Base-by-base conservation (phyloP, 2,888 invertebrate species). In the Thereva unica region DNA sequence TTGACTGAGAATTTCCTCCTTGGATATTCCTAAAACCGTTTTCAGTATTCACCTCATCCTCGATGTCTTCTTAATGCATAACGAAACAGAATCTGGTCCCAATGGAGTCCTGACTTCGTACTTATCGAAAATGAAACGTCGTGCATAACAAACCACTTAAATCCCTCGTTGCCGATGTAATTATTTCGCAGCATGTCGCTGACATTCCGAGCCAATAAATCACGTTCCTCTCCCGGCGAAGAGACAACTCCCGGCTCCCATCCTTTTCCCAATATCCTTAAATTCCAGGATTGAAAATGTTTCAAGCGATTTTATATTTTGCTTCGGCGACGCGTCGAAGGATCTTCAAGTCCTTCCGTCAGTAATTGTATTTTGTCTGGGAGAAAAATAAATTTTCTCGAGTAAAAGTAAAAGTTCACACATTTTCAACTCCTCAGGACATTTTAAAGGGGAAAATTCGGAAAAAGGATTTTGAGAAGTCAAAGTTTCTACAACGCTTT, bases 71-170 rank as follows among this genome's bases (percentile, higher is more conserved):
- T 23, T 23, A 23, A 23, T 23, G 23, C 23, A 23, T 23, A 23
- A 23, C 23, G 23, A 23, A 23, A 23, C 23, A 23, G 23, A 23
- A 23, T 56, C 8, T 34, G 45, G 44, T 45, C 57, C 57, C 45
- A 44, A 42, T 34, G 57, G 47, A 47, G 47, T 23, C 23, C 45
- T 37, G 10, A 35, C 35, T 50, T 23, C 23, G 41, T 63, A 50
- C 61, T 63, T 64, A 64, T 54, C 42, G 64, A 47, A 47, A 63
- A 53, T 61, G 61, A 64, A 64, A 64, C 63, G 57, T 66, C 56
- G 56, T 68, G 68, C 68, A 68, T 68, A 68, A 68, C 66, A 68
- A 68, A 68, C 68, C 68, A 68, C 68, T 68, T 68, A 68, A 66
- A 66, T 52, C 57, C 68, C 63, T 66, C 52, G 68, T 66, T 68